Percentiles rank a stretch among this genome's conserved stretches.
Conservation (phyloP, 1,140 invertebrate genomes). For the Druon quercuslanigerum region DNA sequence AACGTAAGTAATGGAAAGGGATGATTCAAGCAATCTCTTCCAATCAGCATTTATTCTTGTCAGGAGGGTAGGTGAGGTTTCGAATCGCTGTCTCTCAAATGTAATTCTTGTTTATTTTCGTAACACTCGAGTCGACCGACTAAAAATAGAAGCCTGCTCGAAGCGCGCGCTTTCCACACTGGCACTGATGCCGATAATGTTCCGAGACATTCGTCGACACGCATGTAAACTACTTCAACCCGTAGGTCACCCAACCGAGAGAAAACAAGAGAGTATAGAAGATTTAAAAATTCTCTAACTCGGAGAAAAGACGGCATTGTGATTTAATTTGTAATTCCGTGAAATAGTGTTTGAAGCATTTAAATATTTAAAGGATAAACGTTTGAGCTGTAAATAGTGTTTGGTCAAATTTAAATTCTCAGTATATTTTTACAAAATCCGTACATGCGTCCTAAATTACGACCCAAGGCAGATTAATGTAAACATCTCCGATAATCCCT, state of each 20-base stretch:
- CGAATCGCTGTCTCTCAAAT: slow-evolving; percentile 2
- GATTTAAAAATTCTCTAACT: background rate
- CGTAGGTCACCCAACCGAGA: slow-evolving; percentile 12
- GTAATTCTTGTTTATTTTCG: slow-evolving; percentile 6
- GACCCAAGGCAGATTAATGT: too few species aligned
- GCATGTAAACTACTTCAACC: slow-evolving; percentile 22
- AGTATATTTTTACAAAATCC: too few species aligned
- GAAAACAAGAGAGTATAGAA: background rate
- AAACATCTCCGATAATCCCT: too few species aligned
- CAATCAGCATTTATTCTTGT: slow-evolving; percentile 2
- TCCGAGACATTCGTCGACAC: slow-evolving; percentile 18
- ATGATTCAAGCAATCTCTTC: slow-evolving; percentile 1
- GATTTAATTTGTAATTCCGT: background rate
- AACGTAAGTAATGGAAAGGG: background rate
- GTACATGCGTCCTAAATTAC: too few species aligned
- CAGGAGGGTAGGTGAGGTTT: background rate
- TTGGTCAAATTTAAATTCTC: too few species aligned
- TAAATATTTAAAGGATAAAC: too few species aligned
- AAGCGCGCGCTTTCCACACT: slow-evolving; percentile 2
- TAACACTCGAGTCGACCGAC: slow-evolving; percentile 2
- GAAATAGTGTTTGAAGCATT: too few species aligned
- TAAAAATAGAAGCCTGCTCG: slow-evolving; percentile 18
- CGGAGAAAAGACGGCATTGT: background rate
- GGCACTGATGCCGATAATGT: background rate
- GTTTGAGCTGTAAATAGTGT: too few species aligned